A percentile compares a stretch with the other conserved stretches of the same genome.
Conservation (phyloP, 2,113 vertebrate species). For the Lepisosteus oculatus region DNA sequence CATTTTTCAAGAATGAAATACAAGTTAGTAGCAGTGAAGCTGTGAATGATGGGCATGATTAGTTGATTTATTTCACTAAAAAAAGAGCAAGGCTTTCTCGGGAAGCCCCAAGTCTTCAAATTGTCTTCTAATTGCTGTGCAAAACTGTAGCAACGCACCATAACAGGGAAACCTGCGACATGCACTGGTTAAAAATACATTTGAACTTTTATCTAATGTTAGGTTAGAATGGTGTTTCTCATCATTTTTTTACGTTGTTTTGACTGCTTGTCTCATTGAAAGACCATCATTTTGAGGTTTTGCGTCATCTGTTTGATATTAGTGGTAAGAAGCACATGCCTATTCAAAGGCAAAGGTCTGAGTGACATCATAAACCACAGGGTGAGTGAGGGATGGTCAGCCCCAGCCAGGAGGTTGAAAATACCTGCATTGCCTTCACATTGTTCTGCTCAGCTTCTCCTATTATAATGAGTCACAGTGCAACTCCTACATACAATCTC, state of each 20-base stretch:
- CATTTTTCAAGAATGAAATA: too few species aligned
- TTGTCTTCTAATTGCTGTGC: too few species aligned
- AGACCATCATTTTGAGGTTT: constrained; percentile 71
- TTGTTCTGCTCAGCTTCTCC: too few species aligned
- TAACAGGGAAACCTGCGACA: constrained; percentile 43
- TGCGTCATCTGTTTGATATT: constrained; percentile 78
- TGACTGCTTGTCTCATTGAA: constrained; percentile 71
- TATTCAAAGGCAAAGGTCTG: constrained; percentile 67
- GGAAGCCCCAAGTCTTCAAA: too few species aligned
- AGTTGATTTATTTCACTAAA: too few species aligned
- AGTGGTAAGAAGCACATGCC: constrained; percentile 74
- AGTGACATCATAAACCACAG: constrained; percentile 71
- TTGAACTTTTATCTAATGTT: constrained; percentile 46
- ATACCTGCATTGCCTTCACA: constrained; percentile 9
- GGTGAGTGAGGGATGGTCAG: constrained; percentile 56
- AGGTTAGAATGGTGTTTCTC: constrained; percentile 55
- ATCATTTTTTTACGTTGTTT: constrained; percentile 70
- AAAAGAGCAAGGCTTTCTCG: too few species aligned
- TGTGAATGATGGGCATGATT: too few species aligned
- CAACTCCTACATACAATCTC: too few species aligned
- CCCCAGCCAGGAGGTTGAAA: constrained; percentile 44
- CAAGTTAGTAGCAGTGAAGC: too few species aligned
- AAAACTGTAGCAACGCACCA: too few species aligned
- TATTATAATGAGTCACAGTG: too few species aligned
- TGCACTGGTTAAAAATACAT: constrained; percentile 26